phyloP scores from a whole-genome alignment of 1,140 invertebrate species.

The Pygmarrhopalites habei region DNA sequence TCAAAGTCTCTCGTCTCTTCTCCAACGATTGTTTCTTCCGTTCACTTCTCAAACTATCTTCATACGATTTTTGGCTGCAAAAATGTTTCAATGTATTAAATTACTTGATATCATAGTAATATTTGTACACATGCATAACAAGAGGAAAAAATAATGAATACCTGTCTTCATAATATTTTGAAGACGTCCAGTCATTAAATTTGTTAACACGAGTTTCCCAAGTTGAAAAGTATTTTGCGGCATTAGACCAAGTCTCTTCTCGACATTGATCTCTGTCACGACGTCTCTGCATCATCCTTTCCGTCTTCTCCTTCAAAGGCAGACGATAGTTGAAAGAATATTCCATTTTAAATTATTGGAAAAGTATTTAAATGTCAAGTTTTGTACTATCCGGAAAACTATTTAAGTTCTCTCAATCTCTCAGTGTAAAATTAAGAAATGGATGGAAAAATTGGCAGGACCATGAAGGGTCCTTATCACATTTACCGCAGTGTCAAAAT shows the following conservation, averaged over 20 bases:
- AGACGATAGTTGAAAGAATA: too few relatives aligned
- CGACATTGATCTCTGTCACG: not conserved
- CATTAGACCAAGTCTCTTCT: conserved; percentile 6
- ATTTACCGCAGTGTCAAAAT: too few relatives aligned
- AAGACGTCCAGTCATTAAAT: conserved; percentile 8
- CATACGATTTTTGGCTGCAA: not conserved
- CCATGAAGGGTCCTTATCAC: too few relatives aligned
- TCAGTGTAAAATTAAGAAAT: too few relatives aligned
- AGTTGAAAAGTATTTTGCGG: not conserved
- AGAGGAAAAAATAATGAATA: not conserved
- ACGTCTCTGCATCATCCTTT: not conserved
- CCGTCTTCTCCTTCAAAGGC: conserved; percentile 1
- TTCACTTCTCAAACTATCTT: not conserved
- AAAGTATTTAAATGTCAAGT: too few relatives aligned
- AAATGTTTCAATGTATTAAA: not conserved
- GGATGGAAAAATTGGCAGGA: too few relatives aligned
- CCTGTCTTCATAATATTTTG: conserved; percentile 7
- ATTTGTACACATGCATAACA: not conserved
- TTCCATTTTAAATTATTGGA: too few relatives aligned
- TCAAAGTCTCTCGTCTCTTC: not conserved
- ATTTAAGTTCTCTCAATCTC: too few relatives aligned
- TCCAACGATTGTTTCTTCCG: not conserved
- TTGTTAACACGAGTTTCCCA: not conserved
- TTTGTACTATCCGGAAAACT: too few relatives aligned
- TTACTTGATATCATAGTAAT: not conserved